Evolutionary conservation across 1,140 invertebrate species (phyloP).

Genomic region (Leguminivora glycinivorella): DNA sequence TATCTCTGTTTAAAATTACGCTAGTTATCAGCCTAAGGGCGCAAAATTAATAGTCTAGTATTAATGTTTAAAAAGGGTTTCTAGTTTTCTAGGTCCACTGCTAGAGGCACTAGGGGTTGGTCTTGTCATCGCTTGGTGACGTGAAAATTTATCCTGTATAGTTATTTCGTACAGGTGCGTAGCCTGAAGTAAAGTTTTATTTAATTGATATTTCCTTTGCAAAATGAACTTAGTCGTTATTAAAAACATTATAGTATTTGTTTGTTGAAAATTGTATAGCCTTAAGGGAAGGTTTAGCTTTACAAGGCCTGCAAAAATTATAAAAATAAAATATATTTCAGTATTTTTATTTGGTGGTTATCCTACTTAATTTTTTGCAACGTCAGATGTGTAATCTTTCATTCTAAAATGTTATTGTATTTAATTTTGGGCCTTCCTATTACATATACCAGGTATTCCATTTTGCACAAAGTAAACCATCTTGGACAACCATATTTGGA

Average conservation of each 20-base stretch:
- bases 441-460: not conserved
- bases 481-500: constrained; percentile 26
- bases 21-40: not conserved
- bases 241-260: not conserved
- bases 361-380: not conserved
- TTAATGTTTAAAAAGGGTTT: not conserved
- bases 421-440: not conserved
- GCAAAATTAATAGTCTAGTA: not conserved
- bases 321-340: not conserved
- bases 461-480: constrained; percentile 6
- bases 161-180: not conserved
- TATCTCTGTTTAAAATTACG: not conserved
- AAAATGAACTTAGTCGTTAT: not conserved
- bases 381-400: not conserved
- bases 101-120: not conserved
- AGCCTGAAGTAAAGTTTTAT: not conserved
- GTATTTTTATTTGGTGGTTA: too few relatives aligned
- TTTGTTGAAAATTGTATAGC: not conserved
- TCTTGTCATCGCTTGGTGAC: not conserved
- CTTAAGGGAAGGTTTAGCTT: not conserved
- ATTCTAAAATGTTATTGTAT: not conserved
- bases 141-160: constrained; percentile 2
- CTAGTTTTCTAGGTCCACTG: not conserved
- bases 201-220: constrained; percentile 1
- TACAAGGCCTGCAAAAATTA: not conserved